Base-by-base conservation (phyloP, 2,113 vertebrate species). In the Hucho hucho region DNA sequence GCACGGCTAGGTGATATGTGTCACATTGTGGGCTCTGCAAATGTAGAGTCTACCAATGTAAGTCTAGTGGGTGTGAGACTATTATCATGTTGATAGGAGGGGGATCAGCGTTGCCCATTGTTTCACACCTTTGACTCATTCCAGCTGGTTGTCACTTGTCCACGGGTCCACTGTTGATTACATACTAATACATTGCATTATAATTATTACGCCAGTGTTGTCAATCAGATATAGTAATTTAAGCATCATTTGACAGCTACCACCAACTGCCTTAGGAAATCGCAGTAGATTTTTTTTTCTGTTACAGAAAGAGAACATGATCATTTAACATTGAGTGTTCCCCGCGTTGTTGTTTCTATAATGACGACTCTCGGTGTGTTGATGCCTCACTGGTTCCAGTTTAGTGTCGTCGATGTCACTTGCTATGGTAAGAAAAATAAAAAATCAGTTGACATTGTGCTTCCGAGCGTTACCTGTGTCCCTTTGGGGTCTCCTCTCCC, bases 1-100 rank as follows among this genome's bases (percentile, higher is more conserved):
- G 68, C 66, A 75, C 75, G 80, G 32, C 29, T 79, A 25, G 28
- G 58, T 56, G 58, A 59, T 75, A 25, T 28, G 58, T 58, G 25
- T 64, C 59, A 61, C 67, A 25, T 28, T 47, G 32, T 69, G 29
- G 61, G 64, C 25, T 68, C 29, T 63, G 20, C 49, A 53, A 14
- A 53, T 4, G 16, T 18, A 53, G 16, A 16, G 58, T 61, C 58
- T 61, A 22, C 14, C 58, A 9, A 22, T 24, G 58, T 9, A 61
- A 11, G 58, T 61, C 58, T 61, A 22, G 6, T 61, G 58, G 58
- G 6, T 61, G 58, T 61, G 58, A 61, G 7, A 61, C 58, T 61
- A 61, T 9, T 43, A 43, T 43, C 6, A 53, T 53, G 49, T 53
- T 18, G 49, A 18, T 16, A 43, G 37, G 37, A 43, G 37, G 37